phyloP scores from a whole-genome alignment of 2,888 invertebrate genomes.

The Tupiocoris notatus region DNA sequence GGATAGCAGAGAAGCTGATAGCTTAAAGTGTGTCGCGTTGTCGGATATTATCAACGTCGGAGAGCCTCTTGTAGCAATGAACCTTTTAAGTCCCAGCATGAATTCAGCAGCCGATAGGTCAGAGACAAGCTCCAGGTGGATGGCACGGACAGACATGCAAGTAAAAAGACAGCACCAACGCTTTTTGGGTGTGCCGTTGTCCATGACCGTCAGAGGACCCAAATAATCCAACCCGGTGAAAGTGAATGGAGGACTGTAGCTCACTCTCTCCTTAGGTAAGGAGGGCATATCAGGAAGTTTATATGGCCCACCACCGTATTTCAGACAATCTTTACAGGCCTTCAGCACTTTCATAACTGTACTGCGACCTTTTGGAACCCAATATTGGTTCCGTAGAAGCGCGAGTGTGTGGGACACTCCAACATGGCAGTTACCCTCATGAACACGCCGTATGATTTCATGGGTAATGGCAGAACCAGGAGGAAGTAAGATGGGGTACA shows the following conservation, averaged over 20 bases:
- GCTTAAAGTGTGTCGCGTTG: background rate
- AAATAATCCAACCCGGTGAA: background rate
- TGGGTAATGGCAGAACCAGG: too few relatives aligned
- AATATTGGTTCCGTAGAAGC: background rate
- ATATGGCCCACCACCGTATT: constrained; percentile 2
- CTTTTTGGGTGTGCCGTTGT: background rate
- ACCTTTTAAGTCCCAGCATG: background rate
- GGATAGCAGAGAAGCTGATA: background rate
- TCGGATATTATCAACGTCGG: background rate
- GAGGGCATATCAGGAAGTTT: background rate
- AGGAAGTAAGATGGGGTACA: background rate
- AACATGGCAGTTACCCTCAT: background rate
- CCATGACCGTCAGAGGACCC: background rate
- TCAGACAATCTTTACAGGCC: background rate
- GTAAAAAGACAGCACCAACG: background rate
- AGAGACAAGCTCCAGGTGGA: background rate
- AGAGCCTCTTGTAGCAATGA: background rate
- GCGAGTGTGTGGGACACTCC: background rate
- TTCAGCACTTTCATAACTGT: background rate
- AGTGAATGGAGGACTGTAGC: background rate
- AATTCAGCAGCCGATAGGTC: background rate
- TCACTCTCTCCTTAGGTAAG: background rate
- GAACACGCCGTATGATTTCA: background rate
- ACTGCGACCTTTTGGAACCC: background rate
- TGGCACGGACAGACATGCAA: background rate